Conservation (phyloP, 2,113 vertebrate genomes). For the Carettochelys insculpta region DNA sequence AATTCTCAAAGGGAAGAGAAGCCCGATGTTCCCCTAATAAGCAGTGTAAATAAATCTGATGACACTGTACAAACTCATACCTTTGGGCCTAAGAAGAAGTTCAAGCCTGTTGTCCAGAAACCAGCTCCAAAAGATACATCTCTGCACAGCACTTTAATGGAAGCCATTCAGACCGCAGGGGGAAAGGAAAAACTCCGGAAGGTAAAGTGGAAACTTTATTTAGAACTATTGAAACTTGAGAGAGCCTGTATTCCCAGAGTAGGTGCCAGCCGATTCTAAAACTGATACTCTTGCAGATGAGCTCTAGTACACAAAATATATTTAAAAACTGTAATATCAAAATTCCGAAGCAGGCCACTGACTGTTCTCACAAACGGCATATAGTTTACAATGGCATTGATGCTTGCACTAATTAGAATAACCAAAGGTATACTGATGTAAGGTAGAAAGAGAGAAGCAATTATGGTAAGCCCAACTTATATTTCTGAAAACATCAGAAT, state of each 20-base stretch:
- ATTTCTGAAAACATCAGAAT: conserved; percentile 6
- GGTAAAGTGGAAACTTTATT: conserved; percentile 73
- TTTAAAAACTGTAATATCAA: conserved; percentile 29
- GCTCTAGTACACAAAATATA: not conserved
- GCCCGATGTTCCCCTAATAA: not conserved
- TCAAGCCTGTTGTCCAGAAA: conserved; percentile 85
- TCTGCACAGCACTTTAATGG: conserved; percentile 91
- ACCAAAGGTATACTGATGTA: not conserved
- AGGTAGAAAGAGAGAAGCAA: not conserved
- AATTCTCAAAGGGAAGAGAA: conserved; percentile 51
- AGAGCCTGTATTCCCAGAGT: not conserved
- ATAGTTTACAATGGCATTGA: not conserved
- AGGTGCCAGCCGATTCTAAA: conserved; percentile 1
- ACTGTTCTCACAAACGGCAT: not conserved
- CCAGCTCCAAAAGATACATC: conserved; percentile 85
- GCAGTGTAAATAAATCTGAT: conserved; percentile 21
- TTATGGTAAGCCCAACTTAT: not conserved
- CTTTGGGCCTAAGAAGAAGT: conserved; percentile 92
- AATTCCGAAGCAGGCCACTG: not conserved
- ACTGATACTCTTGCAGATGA: not conserved
- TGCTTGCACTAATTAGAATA: not conserved
- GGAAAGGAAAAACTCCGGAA: conserved; percentile 88
- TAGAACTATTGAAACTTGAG: not conserved
- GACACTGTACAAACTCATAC: conserved; percentile 57
- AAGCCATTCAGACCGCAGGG: conserved; percentile 88